Evolutionary conservation across 2,797 vertebrate genomes (phyloP).

Genomic region (Hozukius guyotensis): DNA sequence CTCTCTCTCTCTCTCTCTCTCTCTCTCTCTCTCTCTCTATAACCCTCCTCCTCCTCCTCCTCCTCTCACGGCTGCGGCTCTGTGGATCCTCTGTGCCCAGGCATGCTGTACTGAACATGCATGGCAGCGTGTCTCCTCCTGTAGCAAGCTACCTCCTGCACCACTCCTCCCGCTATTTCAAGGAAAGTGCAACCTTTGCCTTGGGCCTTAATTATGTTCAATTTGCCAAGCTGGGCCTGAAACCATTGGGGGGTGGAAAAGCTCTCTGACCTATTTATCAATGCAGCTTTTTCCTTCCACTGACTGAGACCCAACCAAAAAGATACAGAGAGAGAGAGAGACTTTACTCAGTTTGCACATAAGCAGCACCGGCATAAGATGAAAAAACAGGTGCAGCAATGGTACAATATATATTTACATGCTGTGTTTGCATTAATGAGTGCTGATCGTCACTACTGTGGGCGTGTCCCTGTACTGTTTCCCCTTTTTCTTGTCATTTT

Average conservation of each 20-base stretch:
- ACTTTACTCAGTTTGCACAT: constrained; percentile 49
- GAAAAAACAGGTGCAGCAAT: constrained; percentile 9
- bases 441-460: not conserved
- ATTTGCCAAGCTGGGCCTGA: constrained; percentile 87
- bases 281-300: constrained; percentile 80
- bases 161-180: constrained; percentile 80
- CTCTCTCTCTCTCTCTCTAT: no score
- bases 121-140: constrained; percentile 63
- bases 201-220: constrained; percentile 90
- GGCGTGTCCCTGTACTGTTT: not conserved
- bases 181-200: constrained; percentile 88
- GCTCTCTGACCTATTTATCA: constrained; percentile 90
- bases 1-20: no score
- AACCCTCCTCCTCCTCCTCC: not conserved
- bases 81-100: constrained; percentile 55
- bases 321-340: constrained; percentile 33
- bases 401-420: not conserved
- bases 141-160: constrained; percentile 70
- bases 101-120: constrained; percentile 72
- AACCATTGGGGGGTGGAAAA: constrained; percentile 85
- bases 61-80: constrained; percentile 42
- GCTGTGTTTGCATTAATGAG: not conserved
- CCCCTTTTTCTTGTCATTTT: not conserved
- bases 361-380: constrained; percentile 19
- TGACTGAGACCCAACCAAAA: constrained; percentile 69